Evolutionary conservation across 2,888 invertebrate genomes (phyloP), one percentile per base, ranked within the genome.

Genomic region (Trilocha varians): DNA sequence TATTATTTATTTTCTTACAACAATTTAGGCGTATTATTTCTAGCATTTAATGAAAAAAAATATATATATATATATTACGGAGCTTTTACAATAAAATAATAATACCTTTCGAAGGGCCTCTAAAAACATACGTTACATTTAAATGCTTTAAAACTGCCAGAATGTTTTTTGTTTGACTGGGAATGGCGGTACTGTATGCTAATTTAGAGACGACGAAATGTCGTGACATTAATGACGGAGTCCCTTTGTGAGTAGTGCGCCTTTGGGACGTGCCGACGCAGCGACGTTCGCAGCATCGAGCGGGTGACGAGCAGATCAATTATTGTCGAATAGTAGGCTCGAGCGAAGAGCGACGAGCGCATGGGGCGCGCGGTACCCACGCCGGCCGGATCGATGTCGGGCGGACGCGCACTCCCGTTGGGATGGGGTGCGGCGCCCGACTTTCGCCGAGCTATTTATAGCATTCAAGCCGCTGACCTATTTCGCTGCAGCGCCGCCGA

Each of bases 381-480:
- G 49, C 41, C 51, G 59, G 52, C n/a, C 56, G 54, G 67, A 65
- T 63, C 66, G 66, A 67, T 65, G 68, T 49, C 55, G 62, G 61
- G 60, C 48, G 59, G 60, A 52, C 53, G 59, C 59, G 58, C 62
- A 50, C 67, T 61, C 70, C 68, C 71, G 59, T 53, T 57, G 78
- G 74, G 67, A 72, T 68, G 78, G 75, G 80, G 77, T 62, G 70
- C 70, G 78, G 75, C 78, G 80, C 77, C 80, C 80, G 79, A 82
- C 83, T 83, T 83, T 82, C 78, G 68, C 79, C 79, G 71, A 78
- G 84, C 85, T 85, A 85, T 85, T 84, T 83, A 83, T 84, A 85
- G 82, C 78, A 77, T 77, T 78, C 74, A 80, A 82, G 83, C 84
- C 82, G 83, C 83, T 84, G 85, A 85, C 85, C 84, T 80, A 85